A percentile compares a stretch with the other conserved stretches of the same genome.
phyloP scores from a whole-genome alignment of 2,888 invertebrate genomes.

The Latrodectus elegans region DNA sequence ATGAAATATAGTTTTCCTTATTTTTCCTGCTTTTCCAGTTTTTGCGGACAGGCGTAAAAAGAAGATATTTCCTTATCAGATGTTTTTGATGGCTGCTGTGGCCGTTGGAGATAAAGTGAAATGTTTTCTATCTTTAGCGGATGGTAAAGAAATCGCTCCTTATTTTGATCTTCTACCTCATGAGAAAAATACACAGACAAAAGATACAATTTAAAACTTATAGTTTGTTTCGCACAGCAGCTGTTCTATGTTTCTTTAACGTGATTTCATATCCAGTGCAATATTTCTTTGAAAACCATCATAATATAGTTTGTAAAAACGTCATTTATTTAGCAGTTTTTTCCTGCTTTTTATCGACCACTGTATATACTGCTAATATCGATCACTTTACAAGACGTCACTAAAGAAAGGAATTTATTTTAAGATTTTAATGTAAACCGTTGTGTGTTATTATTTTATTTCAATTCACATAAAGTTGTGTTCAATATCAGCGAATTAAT shows the following conservation, averaged over 20 bases:
- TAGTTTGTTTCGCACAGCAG: background rate
- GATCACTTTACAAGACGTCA: too few species aligned
- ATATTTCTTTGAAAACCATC: constrained; percentile 49
- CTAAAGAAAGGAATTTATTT: too few species aligned
- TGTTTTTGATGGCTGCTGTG: constrained; percentile 1
- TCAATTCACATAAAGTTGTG: too few species aligned
- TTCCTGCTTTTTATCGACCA: too few species aligned
- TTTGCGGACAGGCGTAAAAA: background rate
- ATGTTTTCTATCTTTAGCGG: background rate
- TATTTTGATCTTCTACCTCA: background rate
- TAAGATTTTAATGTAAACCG: too few species aligned
- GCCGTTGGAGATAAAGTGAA: background rate
- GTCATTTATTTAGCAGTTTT: too few species aligned
- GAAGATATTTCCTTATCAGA: constrained; percentile 5
- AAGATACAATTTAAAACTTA: background rate
- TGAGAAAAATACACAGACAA: background rate
- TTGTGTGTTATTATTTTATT: too few species aligned
- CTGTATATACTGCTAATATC: too few species aligned
- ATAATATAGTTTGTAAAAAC: too few species aligned
- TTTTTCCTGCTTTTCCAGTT: background rate
- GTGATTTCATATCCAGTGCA: background rate
- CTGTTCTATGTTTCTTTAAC: too few species aligned
- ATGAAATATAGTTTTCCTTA: constrained; percentile 29
- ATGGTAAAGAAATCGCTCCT: background rate
- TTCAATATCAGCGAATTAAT: too few species aligned